Conservation (phyloP, 2,113 vertebrate genomes). For the Merops nubicus region DNA sequence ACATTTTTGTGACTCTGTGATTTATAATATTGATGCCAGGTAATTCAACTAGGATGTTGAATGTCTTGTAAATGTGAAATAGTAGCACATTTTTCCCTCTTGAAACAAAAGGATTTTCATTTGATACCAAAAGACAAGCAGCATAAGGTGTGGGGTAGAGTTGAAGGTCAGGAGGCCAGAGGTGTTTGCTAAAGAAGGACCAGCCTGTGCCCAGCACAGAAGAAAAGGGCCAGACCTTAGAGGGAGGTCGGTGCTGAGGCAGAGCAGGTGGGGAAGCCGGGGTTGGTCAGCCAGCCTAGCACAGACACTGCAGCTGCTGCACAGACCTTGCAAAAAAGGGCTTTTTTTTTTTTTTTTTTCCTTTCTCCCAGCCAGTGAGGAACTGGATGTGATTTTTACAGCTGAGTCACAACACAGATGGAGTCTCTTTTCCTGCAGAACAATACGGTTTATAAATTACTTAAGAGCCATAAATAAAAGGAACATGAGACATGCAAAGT, state of each 20-base stretch:
- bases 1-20: conserved; percentile 1
- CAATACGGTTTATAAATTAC: background rate
- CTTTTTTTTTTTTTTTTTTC: background rate
- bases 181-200: background rate
- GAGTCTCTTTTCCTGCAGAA: background rate
- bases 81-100: background rate
- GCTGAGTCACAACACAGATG: background rate
- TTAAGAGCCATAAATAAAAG: background rate
- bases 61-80: background rate
- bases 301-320: background rate
- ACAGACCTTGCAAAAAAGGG: background rate
- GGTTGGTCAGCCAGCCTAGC: background rate
- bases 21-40: background rate
- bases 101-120: background rate
- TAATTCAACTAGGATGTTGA: conserved; percentile 23
- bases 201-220: background rate
- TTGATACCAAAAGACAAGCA: background rate
- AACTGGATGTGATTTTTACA: background rate
- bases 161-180: background rate
- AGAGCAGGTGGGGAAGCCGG: background rate
- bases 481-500: background rate
- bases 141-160: rapidly evolving
- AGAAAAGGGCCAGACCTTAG: background rate
- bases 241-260: background rate
- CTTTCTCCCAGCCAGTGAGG: background rate